Percentiles rank a stretch among this genome's conserved stretches.
Evolutionary conservation across 2,113 vertebrate genomes (phyloP).

Genomic region (Sigmodon hispidus): DNA sequence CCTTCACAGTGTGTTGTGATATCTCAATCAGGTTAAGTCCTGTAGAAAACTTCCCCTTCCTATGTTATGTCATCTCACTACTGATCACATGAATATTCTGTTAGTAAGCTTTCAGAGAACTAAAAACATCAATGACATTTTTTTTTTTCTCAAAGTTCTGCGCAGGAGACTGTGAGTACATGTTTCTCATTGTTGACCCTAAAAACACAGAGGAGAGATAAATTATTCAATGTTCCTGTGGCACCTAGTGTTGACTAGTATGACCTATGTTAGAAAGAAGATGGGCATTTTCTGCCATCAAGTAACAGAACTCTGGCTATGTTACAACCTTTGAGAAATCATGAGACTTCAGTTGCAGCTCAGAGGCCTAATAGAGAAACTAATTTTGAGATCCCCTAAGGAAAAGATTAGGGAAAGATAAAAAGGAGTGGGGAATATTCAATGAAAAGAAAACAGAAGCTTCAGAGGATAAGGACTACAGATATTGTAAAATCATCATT

Average conservation of each 20-base stretch:
- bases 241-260: background rate
- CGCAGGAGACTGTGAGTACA: background rate
- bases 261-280: background rate
- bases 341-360: background rate
- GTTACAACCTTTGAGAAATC: background rate
- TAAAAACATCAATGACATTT: background rate
- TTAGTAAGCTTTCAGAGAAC: background rate
- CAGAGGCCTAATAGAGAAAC: background rate
- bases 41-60: background rate
- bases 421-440: background rate
- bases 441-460: background rate
- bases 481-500: background rate
- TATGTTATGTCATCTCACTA: background rate
- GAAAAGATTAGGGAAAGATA: background rate
- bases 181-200: slow-evolving; percentile 2
- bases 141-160: slow-evolving; percentile 1
- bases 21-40: background rate
- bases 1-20: background rate
- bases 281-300: background rate
- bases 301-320: background rate
- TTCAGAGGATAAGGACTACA: background rate
- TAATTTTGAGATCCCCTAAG: background rate
- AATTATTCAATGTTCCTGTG: background rate
- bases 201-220: slow-evolving; percentile 8
- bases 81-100: background rate